Evolutionary conservation across 1,140 invertebrate genomes (phyloP), one percentile per base, ranked within the genome.

Genomic region (Pseudomyrmex pallidus): DNA sequence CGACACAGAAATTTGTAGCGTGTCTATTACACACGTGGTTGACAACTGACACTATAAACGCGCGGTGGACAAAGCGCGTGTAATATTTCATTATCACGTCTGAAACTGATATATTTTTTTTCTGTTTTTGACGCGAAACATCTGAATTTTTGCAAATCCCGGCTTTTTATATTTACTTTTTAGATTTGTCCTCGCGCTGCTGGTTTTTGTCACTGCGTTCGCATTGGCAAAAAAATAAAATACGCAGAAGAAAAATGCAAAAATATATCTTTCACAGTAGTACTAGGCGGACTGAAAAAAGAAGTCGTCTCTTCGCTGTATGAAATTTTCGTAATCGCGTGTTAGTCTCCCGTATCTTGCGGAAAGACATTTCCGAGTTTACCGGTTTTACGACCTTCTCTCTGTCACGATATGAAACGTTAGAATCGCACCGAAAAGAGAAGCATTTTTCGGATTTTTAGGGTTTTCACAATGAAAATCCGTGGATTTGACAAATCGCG

Each of bases 261-360:
- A 57, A 59, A 25, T 17, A 12, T 2, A n/a, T 12, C 48, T 59
- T n/a, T 1, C n/a, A 25, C n/a, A 48, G 8, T n/a, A 48, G 9
- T 25, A 17, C 35, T 7, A 12, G 2, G 57, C 13, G 7, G 7
- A 25, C 59, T 17, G 44, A 78, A 46, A 0, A 0, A 25, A 25
- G 25, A 22, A 20, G 44, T 25, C 22, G 13, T 56, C 5, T 57
- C 20, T 9, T 68, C 10, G 25, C 0, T 56, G 7, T 50, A 25
- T 72, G 25, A 70, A 59, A 70, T 59, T 70, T 80, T 59, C 44
- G 20, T 13, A 20, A 61, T 76, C 25, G 61, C 48, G 17, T 72
- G 20, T 50, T 70, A 77, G 25, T 56, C 44, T 3, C 7, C 2
- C 8, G 10, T 70, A 17, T 57, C 15, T 57, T 5, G 8, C 15